Percentiles rank a stretch among this genome's conserved stretches.
Conservation (phyloP, 2,888 invertebrate genomes). For the Masnerella sp. region DNA sequence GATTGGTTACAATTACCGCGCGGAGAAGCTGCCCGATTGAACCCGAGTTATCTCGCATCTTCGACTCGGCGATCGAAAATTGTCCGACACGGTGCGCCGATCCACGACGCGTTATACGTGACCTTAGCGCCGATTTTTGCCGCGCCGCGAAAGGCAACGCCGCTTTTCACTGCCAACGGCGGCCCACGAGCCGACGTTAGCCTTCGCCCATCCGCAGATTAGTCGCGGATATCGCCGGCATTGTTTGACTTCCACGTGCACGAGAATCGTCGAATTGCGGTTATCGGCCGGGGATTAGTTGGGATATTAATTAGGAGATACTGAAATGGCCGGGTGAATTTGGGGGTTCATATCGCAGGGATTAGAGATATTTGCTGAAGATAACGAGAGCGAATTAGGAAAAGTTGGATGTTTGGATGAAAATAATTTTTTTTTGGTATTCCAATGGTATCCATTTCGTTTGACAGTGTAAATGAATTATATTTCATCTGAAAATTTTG, state of each 20-base stretch:
- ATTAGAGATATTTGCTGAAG: too few relatives aligned
- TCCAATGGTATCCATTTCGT: too few relatives aligned
- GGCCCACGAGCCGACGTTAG: conserved; percentile 37
- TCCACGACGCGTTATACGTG: conserved; percentile 42
- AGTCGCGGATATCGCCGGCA: conserved; percentile 16
- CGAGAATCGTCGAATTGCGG: neutral
- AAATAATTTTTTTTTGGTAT: too few relatives aligned
- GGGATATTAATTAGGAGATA: too few relatives aligned
- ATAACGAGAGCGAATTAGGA: too few relatives aligned
- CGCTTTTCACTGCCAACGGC: conserved; percentile 50
- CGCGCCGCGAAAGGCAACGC: neutral
- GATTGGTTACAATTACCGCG: conserved; percentile 57
- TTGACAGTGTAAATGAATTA: too few relatives aligned
- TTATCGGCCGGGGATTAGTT: too few relatives aligned
- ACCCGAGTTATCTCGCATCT: conserved; percentile 54
- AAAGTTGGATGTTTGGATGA: too few relatives aligned
- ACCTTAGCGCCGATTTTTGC: conserved; percentile 41
- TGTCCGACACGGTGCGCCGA: conserved; percentile 36
- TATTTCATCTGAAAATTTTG: too few relatives aligned
- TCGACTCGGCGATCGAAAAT: conserved; percentile 48
- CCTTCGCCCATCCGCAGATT: conserved; percentile 8
- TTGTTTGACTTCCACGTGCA: conserved; percentile 20
- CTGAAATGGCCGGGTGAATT: too few relatives aligned
- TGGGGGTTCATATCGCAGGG: too few relatives aligned
- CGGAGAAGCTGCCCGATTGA: conserved; percentile 48